These are phyloP conservation scores for Glyptemys insculpta DNA, from an alignment of 2,797 vertebrate genomes.

Conservation along the genomic window DNA sequence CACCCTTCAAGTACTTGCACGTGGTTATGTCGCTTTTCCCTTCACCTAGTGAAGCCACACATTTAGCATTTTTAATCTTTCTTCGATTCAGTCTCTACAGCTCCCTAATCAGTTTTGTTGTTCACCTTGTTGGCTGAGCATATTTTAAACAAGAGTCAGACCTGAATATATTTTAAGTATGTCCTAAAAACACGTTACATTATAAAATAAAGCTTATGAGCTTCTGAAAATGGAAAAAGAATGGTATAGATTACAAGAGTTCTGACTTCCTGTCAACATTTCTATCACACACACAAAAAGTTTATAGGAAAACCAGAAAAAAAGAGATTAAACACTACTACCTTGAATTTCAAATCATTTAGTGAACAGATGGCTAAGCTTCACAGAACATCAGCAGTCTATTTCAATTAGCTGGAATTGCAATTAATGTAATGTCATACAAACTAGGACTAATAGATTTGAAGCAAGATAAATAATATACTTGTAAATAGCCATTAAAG, in stretches of 20 bases:
- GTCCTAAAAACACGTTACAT: slow-evolving; percentile 42
- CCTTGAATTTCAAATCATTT: slow-evolving; percentile 48
- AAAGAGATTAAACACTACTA: slow-evolving; percentile 70
- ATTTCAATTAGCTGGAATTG: slow-evolving; percentile 43
- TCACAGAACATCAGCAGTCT: neutral
- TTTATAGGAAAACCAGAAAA: slow-evolving; percentile 63
- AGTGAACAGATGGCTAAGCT: slow-evolving; percentile 54
- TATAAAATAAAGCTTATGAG: slow-evolving; percentile 61
- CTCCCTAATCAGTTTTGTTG: slow-evolving; percentile 46
- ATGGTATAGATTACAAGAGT: slow-evolving; percentile 66
- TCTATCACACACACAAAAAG: slow-evolving; percentile 24
- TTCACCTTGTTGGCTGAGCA: neutral
- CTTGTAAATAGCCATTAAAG: neutral
- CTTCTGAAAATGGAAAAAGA: slow-evolving; percentile 73
- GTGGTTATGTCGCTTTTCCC: neutral
- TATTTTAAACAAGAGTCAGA: slow-evolving; percentile 51
- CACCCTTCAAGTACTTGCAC: slow-evolving; percentile 44
- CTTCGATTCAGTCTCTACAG: slow-evolving; percentile 36
- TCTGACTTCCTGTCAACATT: slow-evolving; percentile 72
- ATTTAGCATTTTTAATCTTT: slow-evolving; percentile 28
- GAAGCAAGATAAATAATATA: neutral
- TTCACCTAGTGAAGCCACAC: neutral
- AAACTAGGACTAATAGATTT: neutral
- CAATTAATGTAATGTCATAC: neutral
- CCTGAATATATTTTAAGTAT: slow-evolving; percentile 47